Percentiles rank a stretch among this genome's conserved stretches.
Conservation (phyloP, 2,888 invertebrate genomes). For the Balanococcus diminutus region DNA sequence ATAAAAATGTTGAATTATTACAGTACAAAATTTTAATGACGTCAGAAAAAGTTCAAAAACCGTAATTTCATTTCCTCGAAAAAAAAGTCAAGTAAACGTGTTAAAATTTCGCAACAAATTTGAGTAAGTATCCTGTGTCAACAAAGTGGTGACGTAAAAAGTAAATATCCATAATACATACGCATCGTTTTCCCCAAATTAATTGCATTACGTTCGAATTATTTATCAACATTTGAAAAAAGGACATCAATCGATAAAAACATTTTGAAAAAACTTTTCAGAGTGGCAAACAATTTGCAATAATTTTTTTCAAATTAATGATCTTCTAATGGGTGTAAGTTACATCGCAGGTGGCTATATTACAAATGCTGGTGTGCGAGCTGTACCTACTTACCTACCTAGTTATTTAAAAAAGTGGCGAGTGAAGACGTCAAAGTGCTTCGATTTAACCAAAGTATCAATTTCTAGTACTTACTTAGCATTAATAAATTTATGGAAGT, state of each 20-base stretch:
- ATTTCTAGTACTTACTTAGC: no score
- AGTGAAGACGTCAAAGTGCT: no score
- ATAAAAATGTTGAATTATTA: conserved; percentile 12
- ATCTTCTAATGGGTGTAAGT: no score
- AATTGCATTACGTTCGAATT: not conserved
- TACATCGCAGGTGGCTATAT: no score
- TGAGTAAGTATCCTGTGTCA: not conserved
- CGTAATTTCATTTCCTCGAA: not conserved
- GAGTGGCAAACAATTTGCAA: not conserved
- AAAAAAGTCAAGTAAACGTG: not conserved
- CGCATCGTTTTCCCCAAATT: not conserved
- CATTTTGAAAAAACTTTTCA: not conserved
- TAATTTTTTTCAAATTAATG: not conserved
- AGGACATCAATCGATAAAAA: not conserved
- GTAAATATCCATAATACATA: not conserved
- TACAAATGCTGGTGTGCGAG: no score
- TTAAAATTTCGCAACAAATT: not conserved
- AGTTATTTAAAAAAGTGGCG: no score
- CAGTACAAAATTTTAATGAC: not conserved
- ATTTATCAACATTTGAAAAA: not conserved
- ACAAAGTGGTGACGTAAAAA: not conserved
- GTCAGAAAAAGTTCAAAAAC: conserved; percentile 5
- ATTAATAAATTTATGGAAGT: no score
- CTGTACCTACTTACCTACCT: no score
- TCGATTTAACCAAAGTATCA: no score